Evolutionary conservation across 2,888 invertebrate species (phyloP), one percentile per base, ranked within the genome.

Genomic region (Amphipyra tragopoginis): DNA sequence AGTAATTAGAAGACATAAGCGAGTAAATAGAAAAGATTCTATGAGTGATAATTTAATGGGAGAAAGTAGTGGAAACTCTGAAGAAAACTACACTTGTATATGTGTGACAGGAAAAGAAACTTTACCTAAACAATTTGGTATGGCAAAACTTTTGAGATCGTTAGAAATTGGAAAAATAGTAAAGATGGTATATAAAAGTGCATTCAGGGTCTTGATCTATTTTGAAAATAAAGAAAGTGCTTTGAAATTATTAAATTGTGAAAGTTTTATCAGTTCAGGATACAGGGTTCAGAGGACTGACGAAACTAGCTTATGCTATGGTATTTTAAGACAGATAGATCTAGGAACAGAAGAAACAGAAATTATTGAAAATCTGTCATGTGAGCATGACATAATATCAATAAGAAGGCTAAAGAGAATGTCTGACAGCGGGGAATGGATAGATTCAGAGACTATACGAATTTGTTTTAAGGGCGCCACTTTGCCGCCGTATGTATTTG

Each of bases 401-500:
- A 3, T 44, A 0, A 52, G 15, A 53, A 36, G 65, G 11, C 9
- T 65, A 2, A 36, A 26, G 40, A 44, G 45, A 40, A 0, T 13
- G 0, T 14, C 15, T 21, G 36, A 57, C 6, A 45, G 29, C 4
- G 56, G 61, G 9, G 40, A 45, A 10, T 62, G 53, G 49, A 1
- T 52, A 9, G 11, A 38, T 3, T 47, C 51, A 0, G 62, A 62
- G 34, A 57, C 57, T 10, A 33, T 66, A 3, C 21, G 57, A 36
- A 26, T 62, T 11, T 53, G 68, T 3, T 55, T 69, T 10, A 58
- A 62, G 8, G 42, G 62, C 0, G 0, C 10, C 0, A 38, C 39
- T 10, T 57, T 57, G 26, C 57, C 57, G 11, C 57, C 57, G 38
- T 57, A 57, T 14, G 44, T 57, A 0, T 40, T 54, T 15, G 51